Base-by-base conservation (phyloP, 2,797 vertebrate genomes). In the Semaprochilodus insignis region DNA sequence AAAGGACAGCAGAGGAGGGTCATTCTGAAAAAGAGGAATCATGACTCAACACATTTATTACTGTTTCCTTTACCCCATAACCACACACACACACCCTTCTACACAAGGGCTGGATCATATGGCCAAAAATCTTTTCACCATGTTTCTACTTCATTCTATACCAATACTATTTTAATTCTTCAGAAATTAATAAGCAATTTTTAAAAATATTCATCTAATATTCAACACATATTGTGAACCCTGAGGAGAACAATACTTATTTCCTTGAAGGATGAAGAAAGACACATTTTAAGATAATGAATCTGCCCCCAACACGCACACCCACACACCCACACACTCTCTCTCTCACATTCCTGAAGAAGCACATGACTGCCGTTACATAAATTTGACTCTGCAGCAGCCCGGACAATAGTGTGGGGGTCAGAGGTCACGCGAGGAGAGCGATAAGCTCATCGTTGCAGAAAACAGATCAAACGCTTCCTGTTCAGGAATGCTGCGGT, bases 401-500 rank as follows among this genome's bases (percentile, higher is more conserved):
- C 15, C 40, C 77, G 80, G 54, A 84, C 83, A 84, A 84, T 80
- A 80, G 73, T 8, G 40, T 13, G 48, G 36, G 36, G 78, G 73
- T 80, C 77, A 84, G 55, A 76, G 83, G 78, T 80, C n/a, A n/a
- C n/a, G 15, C 60, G 44, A 48, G 63, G 21, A 21, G 36, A 59
- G 70, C 59, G 78, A 67, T 79, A 77, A 83, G 65, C 40, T 34
- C 34, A 69, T 91, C 88, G 84, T 88, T 81, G 82, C 87, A 85
- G 51, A 81, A 81, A 63, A 44, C 85, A 88, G 87, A 90, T 91
- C 90, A 91, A 88, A 91, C 83, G 87, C 60, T 25, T 63, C 60
- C 60, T 31, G 59, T 81, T 85, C 60, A 1, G 65, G 44, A 51
- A 51, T n/a, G 10, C n/a, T 19, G 21, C 19, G 36, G 36, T 69